Evolutionary conservation across 2,113 vertebrate species (phyloP), one percentile per base, ranked within the genome.

Genomic region (Gadus macrocephalus): DNA sequence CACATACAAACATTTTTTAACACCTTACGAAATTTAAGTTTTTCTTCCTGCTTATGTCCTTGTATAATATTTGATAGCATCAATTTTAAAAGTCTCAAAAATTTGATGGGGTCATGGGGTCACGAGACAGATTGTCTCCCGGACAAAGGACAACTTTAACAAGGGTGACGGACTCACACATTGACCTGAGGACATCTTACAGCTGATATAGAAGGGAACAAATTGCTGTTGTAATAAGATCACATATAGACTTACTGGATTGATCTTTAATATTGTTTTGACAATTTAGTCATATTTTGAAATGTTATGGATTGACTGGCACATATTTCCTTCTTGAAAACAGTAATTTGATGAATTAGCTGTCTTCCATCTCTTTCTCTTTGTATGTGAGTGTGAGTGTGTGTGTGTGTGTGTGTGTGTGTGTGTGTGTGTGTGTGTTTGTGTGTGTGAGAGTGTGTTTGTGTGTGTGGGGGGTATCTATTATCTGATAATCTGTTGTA

Each of bases 371-470:
- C 20, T 20, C 22, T 31, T 15, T 71, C 15, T 28, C 1, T 74
- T 6, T 64, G 66, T 72, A 42, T 67, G 62, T 72, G 62, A 62
- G 66, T 63, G 68, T 70, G 55, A 67, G 28, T 58, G 49, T 66
- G 25, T 71, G 62, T 64, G 25, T 64, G 69, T 49, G 55, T 20
- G 22, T 68, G 65, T 22, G 59, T 62, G 56, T 27, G 38, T 38
- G 67, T 19, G 27, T 42, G 35, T 65, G 35, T 42, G 65, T 55
- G 5, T 67, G 65, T 42, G 49, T 66, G 25, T 71, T 62, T 64
- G 25, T 64, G 70, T 49, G 55, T 20, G 22, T 68, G 65, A 22
- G 59, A 62, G 56, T 27, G 38, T 38, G 67, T 19, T 27, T 42
- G 35, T 65, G 35, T 42, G 65, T 55, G 5, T 67, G 25, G 65